Evolutionary conservation across 2,113 vertebrate species (phyloP), one percentile per base, ranked within the genome.

Genomic region (Forbesichthys papilliferus): DNA sequence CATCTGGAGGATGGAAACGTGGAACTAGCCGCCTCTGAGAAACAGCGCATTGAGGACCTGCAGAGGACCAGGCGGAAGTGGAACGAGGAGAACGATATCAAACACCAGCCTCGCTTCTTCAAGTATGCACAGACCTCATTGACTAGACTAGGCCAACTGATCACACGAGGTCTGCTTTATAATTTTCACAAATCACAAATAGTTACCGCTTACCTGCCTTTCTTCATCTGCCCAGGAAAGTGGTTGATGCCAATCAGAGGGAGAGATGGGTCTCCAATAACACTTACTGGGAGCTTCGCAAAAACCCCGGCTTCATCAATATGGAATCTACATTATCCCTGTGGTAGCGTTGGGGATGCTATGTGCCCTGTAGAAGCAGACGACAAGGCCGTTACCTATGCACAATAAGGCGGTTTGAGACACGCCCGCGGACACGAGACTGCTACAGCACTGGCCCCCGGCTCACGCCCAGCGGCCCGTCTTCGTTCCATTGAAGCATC

Each of bases 221-320:
- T 34, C n/a, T 55, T 14, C 36, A 64, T 27, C 59, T 11, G 82
- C 87, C 13, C 92, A 99, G 98, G 91, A 99, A 98, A 93, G 92
- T 96, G 79, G 89, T 94, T 0, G 96, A 99, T 1, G 85, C 91
- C 78, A 96, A 98, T 92, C 96, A 96, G 88, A 95, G 95, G 88
- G 98, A 99, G 93, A 88, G 93, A 66, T 99, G 98, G 97, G 94
- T 99, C 87, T 96, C 95, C 77, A 99, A 97, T 77, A 96, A 95
- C 86, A 95, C 84, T 34, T 98, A 99, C 87, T 99, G 98, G 98
- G 98, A 98, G 82, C 91, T 99, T 18, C 95, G 98, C 64, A 99
- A 97, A 86, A 96, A 95, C 89, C 96, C 96, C 48, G 98, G 98
- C 79, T 99, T 99, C 92, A 96, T 93, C 88, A 98, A 98, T 91